Percentiles rank a stretch among this genome's conserved stretches.
Conservation (phyloP, 1,140 invertebrate genomes). For the Panulirus ornatus region DNA sequence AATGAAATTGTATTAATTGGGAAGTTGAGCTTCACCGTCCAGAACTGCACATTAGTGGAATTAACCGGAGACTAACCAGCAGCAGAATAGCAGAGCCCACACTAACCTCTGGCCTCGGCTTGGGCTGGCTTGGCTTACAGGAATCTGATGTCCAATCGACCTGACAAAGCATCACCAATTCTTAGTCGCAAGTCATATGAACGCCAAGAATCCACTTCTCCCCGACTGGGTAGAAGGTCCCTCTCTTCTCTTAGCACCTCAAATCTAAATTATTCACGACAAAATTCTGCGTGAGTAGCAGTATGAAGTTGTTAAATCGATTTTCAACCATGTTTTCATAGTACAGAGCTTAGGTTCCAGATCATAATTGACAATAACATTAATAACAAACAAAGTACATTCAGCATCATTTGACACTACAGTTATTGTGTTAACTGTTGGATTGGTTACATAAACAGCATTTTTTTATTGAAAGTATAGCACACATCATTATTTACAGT, state of each 20-base stretch:
- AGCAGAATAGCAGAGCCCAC: conserved; percentile 28
- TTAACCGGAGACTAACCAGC: conserved; percentile 46
- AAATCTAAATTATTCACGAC: conserved; percentile 67
- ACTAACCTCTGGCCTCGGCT: conserved; percentile 65
- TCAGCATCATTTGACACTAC: too few relatives aligned
- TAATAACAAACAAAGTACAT: too few relatives aligned
- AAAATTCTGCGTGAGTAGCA: conserved; percentile 71
- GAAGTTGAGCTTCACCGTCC: conserved; percentile 51
- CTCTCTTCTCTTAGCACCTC: conserved; percentile 75
- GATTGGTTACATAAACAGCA: too few relatives aligned
- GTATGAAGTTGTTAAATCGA: not conserved
- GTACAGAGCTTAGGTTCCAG: not conserved
- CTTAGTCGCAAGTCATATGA: conserved; percentile 73
- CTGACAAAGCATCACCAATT: conserved; percentile 66
- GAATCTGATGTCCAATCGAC: conserved; percentile 59
- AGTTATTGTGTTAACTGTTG: too few relatives aligned
- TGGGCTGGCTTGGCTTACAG: conserved; percentile 68
- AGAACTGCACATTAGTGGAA: conserved; percentile 10
- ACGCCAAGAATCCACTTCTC: conserved; percentile 77
- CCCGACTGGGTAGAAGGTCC: conserved; percentile 76
- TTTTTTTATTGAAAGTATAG: too few relatives aligned
- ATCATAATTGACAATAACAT: too few relatives aligned
- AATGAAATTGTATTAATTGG: not conserved
- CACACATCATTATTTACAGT: too few relatives aligned
- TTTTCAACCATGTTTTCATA: not conserved